phyloP scores from a whole-genome alignment of 53 echinoderm and acorn worm genomes.

The Luidia sarsii region DNA sequence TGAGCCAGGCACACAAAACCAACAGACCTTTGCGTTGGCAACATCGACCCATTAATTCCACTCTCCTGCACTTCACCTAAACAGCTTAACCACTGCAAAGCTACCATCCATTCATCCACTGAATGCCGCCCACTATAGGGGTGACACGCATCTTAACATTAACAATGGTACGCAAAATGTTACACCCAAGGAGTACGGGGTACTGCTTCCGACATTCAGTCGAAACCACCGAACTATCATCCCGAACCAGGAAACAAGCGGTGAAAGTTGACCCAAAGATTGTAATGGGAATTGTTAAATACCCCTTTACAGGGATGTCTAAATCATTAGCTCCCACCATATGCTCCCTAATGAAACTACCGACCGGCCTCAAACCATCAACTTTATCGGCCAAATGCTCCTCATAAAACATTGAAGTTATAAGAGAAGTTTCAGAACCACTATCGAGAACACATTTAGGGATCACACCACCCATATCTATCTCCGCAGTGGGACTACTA shows the following conservation, averaged over 20 bases:
- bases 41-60: not conserved
- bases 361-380: not conserved
- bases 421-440: slow-evolving; percentile 42
- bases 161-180: not conserved
- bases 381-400: slow-evolving; percentile 9
- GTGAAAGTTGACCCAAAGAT: not conserved
- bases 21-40: not conserved
- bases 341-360: not conserved
- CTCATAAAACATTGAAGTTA: slow-evolving; percentile 4
- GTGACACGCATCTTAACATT: not conserved
- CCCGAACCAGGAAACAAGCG: not conserved
- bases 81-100: not conserved
- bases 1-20: not conserved
- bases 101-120: not conserved
- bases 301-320: not conserved
- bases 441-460: slow-evolving; percentile 31
- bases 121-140: not conserved
- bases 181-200: not conserved
- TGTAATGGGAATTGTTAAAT: not conserved
- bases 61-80: not conserved
- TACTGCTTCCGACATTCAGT: not conserved
- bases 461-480: slow-evolving; percentile 9
- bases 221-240: not conserved
- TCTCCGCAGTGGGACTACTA: slow-evolving; percentile 12
- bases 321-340: not conserved